phyloP scores from a whole-genome alignment of 2,888 invertebrate genomes.

The Papilio demoleus region DNA sequence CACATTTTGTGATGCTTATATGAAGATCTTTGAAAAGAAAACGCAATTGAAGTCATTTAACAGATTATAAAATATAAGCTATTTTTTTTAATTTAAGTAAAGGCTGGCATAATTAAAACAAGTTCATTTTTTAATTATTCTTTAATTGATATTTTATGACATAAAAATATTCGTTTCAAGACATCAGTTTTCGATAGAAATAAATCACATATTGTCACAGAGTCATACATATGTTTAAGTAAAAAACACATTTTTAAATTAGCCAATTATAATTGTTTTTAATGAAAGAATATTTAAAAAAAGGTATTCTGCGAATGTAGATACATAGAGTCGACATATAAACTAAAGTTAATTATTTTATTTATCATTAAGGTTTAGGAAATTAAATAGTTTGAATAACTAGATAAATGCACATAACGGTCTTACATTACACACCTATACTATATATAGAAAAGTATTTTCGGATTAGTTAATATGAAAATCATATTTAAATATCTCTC shows the following conservation, averaged over 20 bases:
- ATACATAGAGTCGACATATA: background rate
- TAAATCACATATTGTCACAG: background rate
- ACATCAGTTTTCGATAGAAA: conserved; percentile 1
- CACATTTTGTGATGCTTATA: too few relatives aligned
- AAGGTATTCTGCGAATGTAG: too few relatives aligned
- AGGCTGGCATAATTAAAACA: background rate
- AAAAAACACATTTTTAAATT: background rate
- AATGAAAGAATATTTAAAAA: too few relatives aligned
- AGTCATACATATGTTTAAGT: background rate
- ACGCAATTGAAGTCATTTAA: background rate
- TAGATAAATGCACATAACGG: conserved; percentile 7
- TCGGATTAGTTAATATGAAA: background rate
- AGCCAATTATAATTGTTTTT: too few relatives aligned
- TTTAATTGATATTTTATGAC: conserved; percentile 8
- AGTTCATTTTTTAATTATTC: background rate
- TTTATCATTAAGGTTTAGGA: background rate
- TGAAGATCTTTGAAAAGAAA: too few relatives aligned
- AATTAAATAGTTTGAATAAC: background rate
- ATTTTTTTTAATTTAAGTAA: background rate
- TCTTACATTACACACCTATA: background rate
- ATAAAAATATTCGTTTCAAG: background rate
- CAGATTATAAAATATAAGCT: background rate
- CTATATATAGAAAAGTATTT: background rate
- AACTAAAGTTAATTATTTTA: background rate
- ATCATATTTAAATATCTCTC: background rate